Evolutionary conservation across 2,113 vertebrate species (phyloP).

Genomic region (Ancistrus triradiatus): DNA sequence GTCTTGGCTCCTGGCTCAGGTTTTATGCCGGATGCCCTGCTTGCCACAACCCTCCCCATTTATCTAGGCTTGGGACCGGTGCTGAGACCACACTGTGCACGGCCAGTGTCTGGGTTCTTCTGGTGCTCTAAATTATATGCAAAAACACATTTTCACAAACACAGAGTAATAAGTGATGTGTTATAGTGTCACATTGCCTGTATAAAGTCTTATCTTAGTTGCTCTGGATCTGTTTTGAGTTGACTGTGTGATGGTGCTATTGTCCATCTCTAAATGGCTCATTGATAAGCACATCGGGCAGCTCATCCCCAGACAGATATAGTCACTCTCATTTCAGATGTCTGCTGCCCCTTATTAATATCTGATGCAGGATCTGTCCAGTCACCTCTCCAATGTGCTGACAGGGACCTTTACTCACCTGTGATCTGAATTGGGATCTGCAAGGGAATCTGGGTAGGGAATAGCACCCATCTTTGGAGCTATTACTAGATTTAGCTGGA

Average conservation of each 20-base stretch:
- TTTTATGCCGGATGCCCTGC: too few relatives aligned
- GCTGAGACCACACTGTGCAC: too few relatives aligned
- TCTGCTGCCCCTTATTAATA: slow-evolving; percentile 42
- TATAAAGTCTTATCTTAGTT: too few relatives aligned
- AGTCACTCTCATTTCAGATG: slow-evolving; percentile 35
- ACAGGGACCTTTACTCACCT: slow-evolving; percentile 26
- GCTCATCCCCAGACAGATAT: slow-evolving; percentile 42
- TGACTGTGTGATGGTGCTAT: slow-evolving; percentile 17
- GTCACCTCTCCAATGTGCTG: slow-evolving; percentile 43
- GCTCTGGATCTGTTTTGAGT: slow-evolving; percentile 3
- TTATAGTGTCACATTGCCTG: too few relatives aligned
- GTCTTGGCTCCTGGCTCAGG: too few relatives aligned
- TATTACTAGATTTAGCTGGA: slow-evolving; percentile 1
- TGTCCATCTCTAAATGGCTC: slow-evolving; percentile 29
- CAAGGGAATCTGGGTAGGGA: slow-evolving; percentile 29
- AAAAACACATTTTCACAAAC: too few relatives aligned
- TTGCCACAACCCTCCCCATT: too few relatives aligned
- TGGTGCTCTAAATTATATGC: too few relatives aligned
- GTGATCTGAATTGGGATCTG: slow-evolving; percentile 42
- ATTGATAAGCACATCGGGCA: slow-evolving; percentile 45
- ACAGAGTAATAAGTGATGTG: too few relatives aligned
- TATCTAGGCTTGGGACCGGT: too few relatives aligned
- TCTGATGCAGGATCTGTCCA: slow-evolving; percentile 36
- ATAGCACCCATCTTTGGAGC: slow-evolving; percentile 6
- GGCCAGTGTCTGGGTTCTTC: too few relatives aligned